Conservation (phyloP, 2,113 vertebrate genomes). For the Oncorhynchus clarkii region DNA sequence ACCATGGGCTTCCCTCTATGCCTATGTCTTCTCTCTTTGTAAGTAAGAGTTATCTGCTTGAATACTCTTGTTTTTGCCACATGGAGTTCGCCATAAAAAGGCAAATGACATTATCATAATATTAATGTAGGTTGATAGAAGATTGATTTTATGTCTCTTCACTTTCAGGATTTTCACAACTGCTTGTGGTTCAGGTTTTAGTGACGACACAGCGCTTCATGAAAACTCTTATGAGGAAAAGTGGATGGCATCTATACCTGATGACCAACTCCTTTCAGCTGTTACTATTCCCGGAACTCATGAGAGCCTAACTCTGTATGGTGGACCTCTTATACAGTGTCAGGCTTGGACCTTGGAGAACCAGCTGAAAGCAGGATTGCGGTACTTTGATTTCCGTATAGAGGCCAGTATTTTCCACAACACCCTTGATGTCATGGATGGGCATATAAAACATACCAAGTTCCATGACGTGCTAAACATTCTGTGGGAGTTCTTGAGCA, state of each 20-base stretch:
- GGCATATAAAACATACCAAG: not conserved
- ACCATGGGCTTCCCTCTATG: not conserved
- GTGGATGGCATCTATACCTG: slow-evolving; percentile 59
- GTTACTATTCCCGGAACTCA: slow-evolving; percentile 67
- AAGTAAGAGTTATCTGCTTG: not conserved
- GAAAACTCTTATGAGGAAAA: slow-evolving; percentile 20
- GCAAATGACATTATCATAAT: not conserved
- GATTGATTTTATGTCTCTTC: not conserved
- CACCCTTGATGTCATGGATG: slow-evolving; percentile 16
- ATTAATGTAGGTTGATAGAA: not conserved
- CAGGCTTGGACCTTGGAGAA: slow-evolving; percentile 56
- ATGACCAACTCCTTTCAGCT: slow-evolving; percentile 42
- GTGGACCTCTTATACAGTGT: slow-evolving; percentile 9
- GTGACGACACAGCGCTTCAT: slow-evolving; percentile 4
- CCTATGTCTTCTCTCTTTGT: not conserved
- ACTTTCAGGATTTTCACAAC: slow-evolving; percentile 22
- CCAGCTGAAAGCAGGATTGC: slow-evolving; percentile 61
- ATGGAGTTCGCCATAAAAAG: not conserved
- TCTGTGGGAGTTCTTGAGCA: slow-evolving; percentile 37
- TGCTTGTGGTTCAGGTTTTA: slow-evolving; percentile 42
- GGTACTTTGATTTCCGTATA: slow-evolving; percentile 58
- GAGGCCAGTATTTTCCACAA: not conserved
- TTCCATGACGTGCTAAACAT: slow-evolving; percentile 32
- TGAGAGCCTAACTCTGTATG: slow-evolving; percentile 43
- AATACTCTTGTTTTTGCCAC: not conserved